phyloP scores from a whole-genome alignment of 1,140 invertebrate species.

The roundworm (Caenorhabditis elegans) region DNA sequence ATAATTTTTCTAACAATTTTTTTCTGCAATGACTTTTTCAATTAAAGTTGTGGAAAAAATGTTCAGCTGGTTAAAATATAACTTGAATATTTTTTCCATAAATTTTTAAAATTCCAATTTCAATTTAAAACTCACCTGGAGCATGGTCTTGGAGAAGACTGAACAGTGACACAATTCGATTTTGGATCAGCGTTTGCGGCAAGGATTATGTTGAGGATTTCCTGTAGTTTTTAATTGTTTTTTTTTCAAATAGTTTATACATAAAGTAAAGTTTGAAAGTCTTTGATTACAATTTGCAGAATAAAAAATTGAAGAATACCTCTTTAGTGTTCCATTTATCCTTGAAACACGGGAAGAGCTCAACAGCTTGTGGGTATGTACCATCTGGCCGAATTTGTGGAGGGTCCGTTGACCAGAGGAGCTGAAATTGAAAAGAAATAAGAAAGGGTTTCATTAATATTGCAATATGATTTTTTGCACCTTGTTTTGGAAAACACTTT shows the following conservation, averaged over 20 bases:
- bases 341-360: not conserved
- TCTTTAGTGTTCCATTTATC: not conserved
- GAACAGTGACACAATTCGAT: not conserved
- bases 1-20: too few species aligned
- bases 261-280: too few species aligned
- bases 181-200: not conserved
- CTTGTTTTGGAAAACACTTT: too few species aligned
- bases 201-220: constrained; percentile 15
- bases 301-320: not conserved
- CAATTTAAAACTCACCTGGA: not conserved
- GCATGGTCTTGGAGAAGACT: not conserved
- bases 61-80: too few species aligned
- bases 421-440: not conserved
- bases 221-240: not conserved
- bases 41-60: too few species aligned
- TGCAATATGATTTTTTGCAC: too few species aligned
- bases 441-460: too few species aligned
- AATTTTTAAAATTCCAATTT: too few species aligned
- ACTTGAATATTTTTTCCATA: too few species aligned
- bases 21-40: too few species aligned
- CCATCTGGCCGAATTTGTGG: not conserved
- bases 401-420: not conserved
- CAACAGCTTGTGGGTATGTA: not conserved
- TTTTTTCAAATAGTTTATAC: too few species aligned
- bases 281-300: too few species aligned